Evolutionary conservation across 2,888 invertebrate genomes (phyloP).

Genomic region (Hoplodrina blanda): DNA sequence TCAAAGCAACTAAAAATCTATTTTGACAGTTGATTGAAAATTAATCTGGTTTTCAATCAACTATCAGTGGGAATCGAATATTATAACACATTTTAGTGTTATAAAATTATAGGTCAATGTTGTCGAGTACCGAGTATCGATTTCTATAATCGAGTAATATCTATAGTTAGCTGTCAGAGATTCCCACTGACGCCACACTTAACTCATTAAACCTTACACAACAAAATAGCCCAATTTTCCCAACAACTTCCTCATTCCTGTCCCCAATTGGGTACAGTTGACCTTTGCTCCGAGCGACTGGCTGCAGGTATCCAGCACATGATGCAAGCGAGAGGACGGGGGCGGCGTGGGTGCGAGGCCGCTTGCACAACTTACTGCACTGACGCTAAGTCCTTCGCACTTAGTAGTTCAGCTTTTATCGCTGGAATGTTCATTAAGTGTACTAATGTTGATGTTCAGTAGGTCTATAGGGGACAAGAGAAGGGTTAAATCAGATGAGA

Average conservation of each 20-base stretch:
- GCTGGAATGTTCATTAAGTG: slow-evolving; percentile 37
- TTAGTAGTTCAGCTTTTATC: slow-evolving; percentile 18
- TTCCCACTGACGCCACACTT: slow-evolving; percentile 37
- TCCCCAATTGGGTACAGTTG: slow-evolving; percentile 57
- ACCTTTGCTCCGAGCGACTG: slow-evolving; percentile 64
- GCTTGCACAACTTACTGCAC: slow-evolving; percentile 81
- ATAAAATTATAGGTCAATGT: no score
- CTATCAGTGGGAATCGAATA: no score
- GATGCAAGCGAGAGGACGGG: slow-evolving; percentile 69
- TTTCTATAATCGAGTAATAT: not conserved
- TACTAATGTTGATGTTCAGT: slow-evolving; percentile 13
- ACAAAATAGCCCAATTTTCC: slow-evolving; percentile 36
- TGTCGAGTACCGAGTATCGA: not conserved
- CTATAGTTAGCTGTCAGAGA: not conserved
- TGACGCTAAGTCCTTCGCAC: slow-evolving; percentile 35
- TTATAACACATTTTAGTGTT: no score
- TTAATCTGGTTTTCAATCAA: no score
- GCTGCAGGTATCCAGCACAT: slow-evolving; percentile 52
- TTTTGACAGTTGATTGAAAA: no score
- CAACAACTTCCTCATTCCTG: slow-evolving; percentile 46
- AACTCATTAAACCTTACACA: slow-evolving; percentile 26
- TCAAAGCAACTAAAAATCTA: no score
- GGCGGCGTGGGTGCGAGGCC: slow-evolving; percentile 82
- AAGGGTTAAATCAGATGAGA: not conserved
- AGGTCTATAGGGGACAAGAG: not conserved